These are phyloP conservation scores for Scotopteryx bipunctaria DNA, from an alignment of 2,888 invertebrate genomes.

Conservation along the genomic window DNA sequence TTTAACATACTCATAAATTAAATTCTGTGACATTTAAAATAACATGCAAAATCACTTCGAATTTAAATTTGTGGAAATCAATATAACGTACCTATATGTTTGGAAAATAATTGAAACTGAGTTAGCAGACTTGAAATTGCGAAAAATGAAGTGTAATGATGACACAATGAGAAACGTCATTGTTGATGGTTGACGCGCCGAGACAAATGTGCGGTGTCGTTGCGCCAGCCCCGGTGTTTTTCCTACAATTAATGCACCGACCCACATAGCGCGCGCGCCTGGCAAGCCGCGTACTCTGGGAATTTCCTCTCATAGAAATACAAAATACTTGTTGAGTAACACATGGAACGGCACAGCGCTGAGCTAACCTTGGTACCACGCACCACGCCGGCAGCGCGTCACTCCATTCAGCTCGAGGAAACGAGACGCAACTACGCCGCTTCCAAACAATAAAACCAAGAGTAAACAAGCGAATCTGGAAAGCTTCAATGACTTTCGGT, in stretches of 20 bases:
- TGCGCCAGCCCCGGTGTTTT: conserved; percentile 42
- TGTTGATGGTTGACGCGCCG: conserved; percentile 8
- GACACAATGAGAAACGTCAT: background rate
- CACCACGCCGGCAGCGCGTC: conserved; percentile 28
- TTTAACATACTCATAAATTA: no score
- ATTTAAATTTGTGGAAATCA: no score
- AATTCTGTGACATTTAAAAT: no score
- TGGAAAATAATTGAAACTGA: background rate
- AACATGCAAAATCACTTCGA: background rate
- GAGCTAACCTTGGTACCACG: conserved; percentile 32
- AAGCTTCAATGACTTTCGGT: conserved; percentile 12
- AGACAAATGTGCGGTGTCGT: conserved; percentile 21
- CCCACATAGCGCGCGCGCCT: conserved; percentile 31
- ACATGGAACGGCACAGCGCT: conserved; percentile 18
- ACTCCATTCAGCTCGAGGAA: conserved; percentile 36
- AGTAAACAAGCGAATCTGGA: conserved; percentile 28
- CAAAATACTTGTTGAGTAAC: conserved; percentile 25
- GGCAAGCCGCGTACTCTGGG: conserved; percentile 33
- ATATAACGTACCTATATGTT: no score
- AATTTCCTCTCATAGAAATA: conserved; percentile 49
- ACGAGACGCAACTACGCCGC: conserved; percentile 24
- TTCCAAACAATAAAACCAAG: conserved; percentile 33
- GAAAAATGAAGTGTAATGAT: background rate
- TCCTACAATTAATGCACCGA: conserved; percentile 47
- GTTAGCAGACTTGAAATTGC: background rate